Evolutionary conservation across 2,888 invertebrate genomes (phyloP), one percentile per base, ranked within the genome.

Genomic region (Leptopilina syphax): DNA sequence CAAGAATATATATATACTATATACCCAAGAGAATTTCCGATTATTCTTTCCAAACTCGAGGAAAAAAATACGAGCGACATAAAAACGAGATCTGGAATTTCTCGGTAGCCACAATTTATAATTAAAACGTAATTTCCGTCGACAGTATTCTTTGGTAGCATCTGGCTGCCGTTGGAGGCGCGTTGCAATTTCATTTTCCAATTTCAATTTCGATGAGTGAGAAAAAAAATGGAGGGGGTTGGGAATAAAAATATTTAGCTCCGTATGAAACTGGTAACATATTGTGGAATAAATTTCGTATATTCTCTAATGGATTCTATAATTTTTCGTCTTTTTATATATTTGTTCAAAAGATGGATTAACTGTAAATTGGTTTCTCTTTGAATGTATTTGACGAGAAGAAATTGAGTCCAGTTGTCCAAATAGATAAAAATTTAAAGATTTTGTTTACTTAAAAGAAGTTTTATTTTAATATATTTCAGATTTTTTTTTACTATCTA

Each of bases 101-200:
- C 18, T 34, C 60, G 50, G 41, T 47, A n/a, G 54, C 41, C 80
- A 70, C 78, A 80, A 78, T 82, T 84, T 83, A 85, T 86, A 86
- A 88, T 88, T 88, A 84, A 86, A 86, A 85, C 83, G 81, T 85
- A 86, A 88, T 86, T 86, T 83, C 83, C 84, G 80, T 65, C 67
- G 76, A 68, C 73, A 73, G 73, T 80, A 77, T 81, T 80, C 80
- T 77, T 34, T 70, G 80, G 79, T 78, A 80, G 80, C 83, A 84
- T 83, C 83, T 79, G 82, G 82, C 63, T 66, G 79, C 77, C 78
- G 81, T 78, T 79, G 83, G 83, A 78, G 81, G 76, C 78, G 80
- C 78, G 80, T 57, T 34, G 83, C 82, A 80, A 81, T 83, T 83
- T 78, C 83, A 82, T 82, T 83, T 34, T 85, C 77, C 85, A 85